phyloP scores from a whole-genome alignment of 2,113 vertebrate species.

The Collichthys lucidus region DNA sequence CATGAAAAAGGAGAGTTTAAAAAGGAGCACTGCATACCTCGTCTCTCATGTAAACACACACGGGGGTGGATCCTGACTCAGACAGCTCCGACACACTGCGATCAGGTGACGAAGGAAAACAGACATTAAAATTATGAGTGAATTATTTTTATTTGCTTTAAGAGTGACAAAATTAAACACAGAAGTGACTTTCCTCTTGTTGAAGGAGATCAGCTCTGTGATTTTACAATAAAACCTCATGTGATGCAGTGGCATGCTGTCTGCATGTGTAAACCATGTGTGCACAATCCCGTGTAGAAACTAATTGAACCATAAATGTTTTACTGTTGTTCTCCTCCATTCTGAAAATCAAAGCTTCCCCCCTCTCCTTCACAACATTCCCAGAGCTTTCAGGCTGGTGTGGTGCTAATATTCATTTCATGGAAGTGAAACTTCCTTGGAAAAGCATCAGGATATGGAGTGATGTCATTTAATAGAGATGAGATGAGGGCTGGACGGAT shows the following conservation, averaged over 20 bases:
- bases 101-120: slow-evolving; percentile 18
- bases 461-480: slow-evolving; percentile 80
- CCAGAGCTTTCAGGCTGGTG: slow-evolving; percentile 37
- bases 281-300: slow-evolving; percentile 52
- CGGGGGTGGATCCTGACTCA: slow-evolving; percentile 73
- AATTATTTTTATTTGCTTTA: slow-evolving; percentile 33
- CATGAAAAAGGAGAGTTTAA: slow-evolving; percentile 10
- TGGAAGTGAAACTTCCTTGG: slow-evolving; percentile 68
- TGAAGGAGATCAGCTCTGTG: slow-evolving; percentile 32
- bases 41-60: slow-evolving; percentile 86
- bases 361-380: slow-evolving; percentile 51
- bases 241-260: slow-evolving; percentile 38
- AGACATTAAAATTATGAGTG: not conserved
- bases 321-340: slow-evolving; percentile 64
- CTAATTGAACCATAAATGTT: slow-evolving; percentile 75
- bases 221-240: slow-evolving; percentile 46
- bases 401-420: slow-evolving; percentile 60
- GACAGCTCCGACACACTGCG: slow-evolving; percentile 65
- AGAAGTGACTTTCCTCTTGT: slow-evolving; percentile 41
- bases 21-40: slow-evolving; percentile 72
- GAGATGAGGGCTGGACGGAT: slow-evolving; percentile 63
- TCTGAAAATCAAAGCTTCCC: slow-evolving; percentile 62
- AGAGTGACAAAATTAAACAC: slow-evolving; percentile 31
- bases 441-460: slow-evolving; percentile 71
- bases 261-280: slow-evolving; percentile 73